Base-by-base conservation (phyloP, 2,888 invertebrate species). In the Margaritifera margaritifera region DNA sequence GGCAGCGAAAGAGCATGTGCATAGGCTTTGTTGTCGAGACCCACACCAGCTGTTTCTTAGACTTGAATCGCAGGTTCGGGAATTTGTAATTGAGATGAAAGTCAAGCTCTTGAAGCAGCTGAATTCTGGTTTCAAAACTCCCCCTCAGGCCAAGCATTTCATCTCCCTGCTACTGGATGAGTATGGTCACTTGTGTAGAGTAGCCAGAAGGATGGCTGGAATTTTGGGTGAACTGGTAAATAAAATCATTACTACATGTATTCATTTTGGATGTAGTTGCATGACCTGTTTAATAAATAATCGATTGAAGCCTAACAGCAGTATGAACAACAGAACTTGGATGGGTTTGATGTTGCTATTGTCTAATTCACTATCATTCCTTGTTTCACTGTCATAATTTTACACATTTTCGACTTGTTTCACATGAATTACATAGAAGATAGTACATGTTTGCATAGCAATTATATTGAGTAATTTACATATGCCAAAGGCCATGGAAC, bases 41-140 rank as follows among this genome's bases (percentile, higher is more conserved):
- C 92, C 93, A 53, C 93, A 93, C 86, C 93, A 93, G 85, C 89
- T 94, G 73, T 93, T 92, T 84, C 91, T 93, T 84, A 91, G 93
- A 82, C 88, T 93, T 76, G 92, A 93, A 82, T 92, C 92, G 67
- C 92, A 93, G 83, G 91, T 93, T 42, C 91, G 92, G 80, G 93
- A 93, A 85, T 93, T 93, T 88, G 92, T 93, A 71, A 91, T 93
- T 77, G 93, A 93, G 86, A 92, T 93, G 77, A 93, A 93, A 85
- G 92, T 92, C 83, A 91, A 90, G 72, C 90, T 92, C 72, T 87
- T 92, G 74, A 91, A 92, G 80, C 91, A 92, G 77, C 83, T 92
- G 56, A 90, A 91, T 57, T 82, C 85, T 52, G 91, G 92, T 64
- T 89, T 89, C 82, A 91, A 91, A 83, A 90, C 92, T 64, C 91